Conservation (phyloP, 2,888 invertebrate species). For the Suillia variegata region DNA sequence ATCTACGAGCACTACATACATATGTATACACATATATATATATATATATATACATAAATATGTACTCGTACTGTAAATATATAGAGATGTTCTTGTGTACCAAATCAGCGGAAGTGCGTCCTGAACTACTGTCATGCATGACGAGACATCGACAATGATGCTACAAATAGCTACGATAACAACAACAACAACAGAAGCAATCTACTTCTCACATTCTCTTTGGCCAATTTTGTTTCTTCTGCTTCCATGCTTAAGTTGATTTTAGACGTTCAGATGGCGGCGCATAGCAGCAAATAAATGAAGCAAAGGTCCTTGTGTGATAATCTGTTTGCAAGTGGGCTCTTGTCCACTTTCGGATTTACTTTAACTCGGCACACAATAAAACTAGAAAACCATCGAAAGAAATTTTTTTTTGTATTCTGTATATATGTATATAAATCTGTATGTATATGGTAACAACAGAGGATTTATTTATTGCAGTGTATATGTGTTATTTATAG, state of each 20-base stretch:
- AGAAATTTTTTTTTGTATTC: too few species aligned
- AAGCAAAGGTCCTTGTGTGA: background rate
- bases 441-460: too few species aligned
- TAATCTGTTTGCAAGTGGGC: background rate
- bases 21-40: too few species aligned
- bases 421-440: too few species aligned
- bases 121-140: background rate
- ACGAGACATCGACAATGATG: constrained; percentile 5
- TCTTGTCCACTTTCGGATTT: background rate
- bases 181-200: background rate
- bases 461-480: too few species aligned
- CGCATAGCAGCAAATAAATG: too few species aligned
- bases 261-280: background rate
- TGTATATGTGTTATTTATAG: too few species aligned
- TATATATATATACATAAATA: too few species aligned
- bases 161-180: background rate
- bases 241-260: background rate
- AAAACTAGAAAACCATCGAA: too few species aligned
- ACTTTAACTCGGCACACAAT: background rate
- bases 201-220: background rate
- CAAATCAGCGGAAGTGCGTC: too few species aligned
- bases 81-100: too few species aligned
- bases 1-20: background rate
- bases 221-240: background rate
- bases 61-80: too few species aligned